These are phyloP conservation scores for Trinorchestia longiramus DNA, from an alignment of 1,140 invertebrate species.

Conservation along the genomic window DNA sequence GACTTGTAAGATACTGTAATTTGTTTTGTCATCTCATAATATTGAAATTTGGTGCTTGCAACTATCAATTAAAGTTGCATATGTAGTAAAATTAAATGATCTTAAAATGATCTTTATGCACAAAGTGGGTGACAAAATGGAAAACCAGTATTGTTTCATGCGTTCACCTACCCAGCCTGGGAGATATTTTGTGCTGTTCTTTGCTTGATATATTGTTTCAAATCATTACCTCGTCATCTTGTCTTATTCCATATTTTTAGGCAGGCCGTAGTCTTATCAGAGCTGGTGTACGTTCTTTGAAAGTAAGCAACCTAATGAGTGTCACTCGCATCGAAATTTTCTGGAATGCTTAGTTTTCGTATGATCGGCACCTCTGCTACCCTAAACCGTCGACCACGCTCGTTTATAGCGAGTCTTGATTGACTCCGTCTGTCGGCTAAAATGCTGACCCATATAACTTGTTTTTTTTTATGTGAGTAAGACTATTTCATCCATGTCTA, in stretches of 20 bases:
- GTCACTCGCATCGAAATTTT: neutral
- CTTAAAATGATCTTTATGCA: neutral
- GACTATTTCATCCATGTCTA: too few relatives aligned
- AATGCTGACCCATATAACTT: too few relatives aligned
- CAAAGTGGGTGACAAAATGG: neutral
- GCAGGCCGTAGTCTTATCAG: neutral
- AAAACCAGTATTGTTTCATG: neutral
- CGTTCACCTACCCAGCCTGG: neutral
- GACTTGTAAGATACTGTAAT: neutral
- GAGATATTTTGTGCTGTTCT: neutral
- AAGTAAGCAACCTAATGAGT: neutral
- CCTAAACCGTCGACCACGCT: too few relatives aligned
- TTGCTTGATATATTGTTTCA: neutral
- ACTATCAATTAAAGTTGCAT: too few relatives aligned
- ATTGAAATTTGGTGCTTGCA: neutral
- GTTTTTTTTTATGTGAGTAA: too few relatives aligned
- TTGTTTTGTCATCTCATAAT: neutral
- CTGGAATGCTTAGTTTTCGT: neutral
- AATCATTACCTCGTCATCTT: neutral
- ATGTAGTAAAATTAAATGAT: neutral
- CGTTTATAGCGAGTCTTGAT: too few relatives aligned
- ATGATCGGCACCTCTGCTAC: too few relatives aligned
- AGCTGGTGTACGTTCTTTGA: neutral
- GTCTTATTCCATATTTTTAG: neutral
- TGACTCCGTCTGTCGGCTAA: too few relatives aligned